These are phyloP conservation scores for Halictus rubicundus DNA, from an alignment of 1,140 invertebrate species.

Conservation along the genomic window DNA sequence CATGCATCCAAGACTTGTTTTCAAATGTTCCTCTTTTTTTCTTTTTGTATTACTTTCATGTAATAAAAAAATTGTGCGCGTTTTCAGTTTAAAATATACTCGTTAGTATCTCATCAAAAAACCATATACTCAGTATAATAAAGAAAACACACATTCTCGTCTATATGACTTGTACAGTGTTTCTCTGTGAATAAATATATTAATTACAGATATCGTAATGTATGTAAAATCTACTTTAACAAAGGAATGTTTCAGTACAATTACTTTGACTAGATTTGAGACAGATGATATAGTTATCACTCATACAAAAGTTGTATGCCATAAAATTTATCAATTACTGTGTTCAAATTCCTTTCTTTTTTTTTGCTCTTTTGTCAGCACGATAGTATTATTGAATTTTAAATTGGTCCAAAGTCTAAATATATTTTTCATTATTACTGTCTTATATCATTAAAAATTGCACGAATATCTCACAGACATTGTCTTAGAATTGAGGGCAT, in stretches of 20 bases:
- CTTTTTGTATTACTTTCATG: constrained; percentile 17
- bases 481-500: constrained; percentile 36
- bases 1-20: constrained; percentile 1
- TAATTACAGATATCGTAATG: constrained; percentile 1
- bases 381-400: constrained; percentile 52
- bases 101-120: constrained; percentile 17
- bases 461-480: constrained; percentile 33
- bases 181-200: constrained; percentile 30
- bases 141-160: constrained; percentile 2
- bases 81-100: constrained; percentile 35
- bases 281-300: constrained; percentile 49
- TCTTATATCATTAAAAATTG: constrained; percentile 47
- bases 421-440: constrained; percentile 31
- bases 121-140: constrained; percentile 37
- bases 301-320: constrained; percentile 52
- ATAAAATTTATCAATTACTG: constrained; percentile 34
- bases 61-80: constrained; percentile 49
- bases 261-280: constrained; percentile 67
- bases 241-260: constrained; percentile 41
- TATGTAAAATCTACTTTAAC: constrained; percentile 33
- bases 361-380: constrained; percentile 18
- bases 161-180: background rate
- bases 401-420: constrained; percentile 64
- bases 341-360: constrained; percentile 28
- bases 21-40: background rate